These are phyloP conservation scores for Aphelocoma californica DNA, from an alignment of 2,797 vertebrate genomes.

Conservation along the genomic window DNA sequence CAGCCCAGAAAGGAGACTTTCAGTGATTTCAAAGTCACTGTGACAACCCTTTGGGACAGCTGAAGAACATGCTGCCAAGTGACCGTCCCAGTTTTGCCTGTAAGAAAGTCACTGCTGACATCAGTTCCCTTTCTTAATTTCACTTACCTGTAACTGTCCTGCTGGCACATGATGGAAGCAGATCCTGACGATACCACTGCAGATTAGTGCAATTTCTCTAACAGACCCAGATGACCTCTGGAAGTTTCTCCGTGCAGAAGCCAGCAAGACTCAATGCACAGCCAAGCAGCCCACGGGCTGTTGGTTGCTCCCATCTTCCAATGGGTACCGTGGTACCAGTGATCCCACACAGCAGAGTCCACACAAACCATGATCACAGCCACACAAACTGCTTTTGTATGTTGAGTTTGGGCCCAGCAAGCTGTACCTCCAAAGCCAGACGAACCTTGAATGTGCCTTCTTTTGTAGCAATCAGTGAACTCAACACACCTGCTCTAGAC, in stretches of 20 bases:
- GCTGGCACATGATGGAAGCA: rapidly evolving
- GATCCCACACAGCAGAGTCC: background rate
- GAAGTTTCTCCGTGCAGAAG: background rate
- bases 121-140: background rate
- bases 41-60: background rate
- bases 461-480: background rate
- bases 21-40: background rate
- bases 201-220: background rate
- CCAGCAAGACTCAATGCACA: rapidly evolving
- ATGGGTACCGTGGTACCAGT: rapidly evolving
- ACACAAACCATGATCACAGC: rapidly evolving
- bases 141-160: background rate
- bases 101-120: background rate
- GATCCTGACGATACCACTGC: background rate
- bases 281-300: rapidly evolving
- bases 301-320: background rate
- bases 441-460: rapidly evolving
- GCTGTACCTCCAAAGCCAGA: background rate
- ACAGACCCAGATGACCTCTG: rapidly evolving
- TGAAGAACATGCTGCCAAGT: rapidly evolving
- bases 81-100: background rate
- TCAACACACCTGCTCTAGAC: background rate
- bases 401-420: rapidly evolving
- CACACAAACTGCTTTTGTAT: rapidly evolving
- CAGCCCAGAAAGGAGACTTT: background rate